These are phyloP conservation scores for Penelope pileata DNA, from an alignment of 2,113 vertebrate genomes.

Conservation along the genomic window DNA sequence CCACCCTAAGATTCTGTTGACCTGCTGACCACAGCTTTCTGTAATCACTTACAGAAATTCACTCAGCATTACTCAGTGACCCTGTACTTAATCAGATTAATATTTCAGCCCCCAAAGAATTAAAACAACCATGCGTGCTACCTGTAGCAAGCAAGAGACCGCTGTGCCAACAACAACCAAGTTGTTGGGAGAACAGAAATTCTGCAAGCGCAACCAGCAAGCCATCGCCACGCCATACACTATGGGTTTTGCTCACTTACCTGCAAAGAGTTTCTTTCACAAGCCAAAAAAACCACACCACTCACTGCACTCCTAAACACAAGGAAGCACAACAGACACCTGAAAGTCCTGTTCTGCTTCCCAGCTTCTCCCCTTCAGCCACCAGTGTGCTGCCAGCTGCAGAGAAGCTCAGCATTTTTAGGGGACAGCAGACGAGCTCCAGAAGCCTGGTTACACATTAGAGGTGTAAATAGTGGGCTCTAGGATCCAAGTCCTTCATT, in stretches of 20 bases:
- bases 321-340: background rate
- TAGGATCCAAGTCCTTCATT: background rate
- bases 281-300: background rate
- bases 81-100: background rate
- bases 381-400: background rate
- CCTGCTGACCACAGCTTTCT: background rate
- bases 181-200: background rate
- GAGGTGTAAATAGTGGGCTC: background rate
- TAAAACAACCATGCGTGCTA: fast-evolving
- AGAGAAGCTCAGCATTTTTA: background rate
- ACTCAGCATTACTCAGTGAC: fast-evolving
- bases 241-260: background rate
- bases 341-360: background rate
- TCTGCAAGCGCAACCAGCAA: fast-evolving
- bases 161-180: fast-evolving
- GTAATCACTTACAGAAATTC: background rate
- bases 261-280: background rate
- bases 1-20: background rate
- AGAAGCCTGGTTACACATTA: background rate
- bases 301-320: background rate
- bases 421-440: background rate
- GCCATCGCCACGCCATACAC: fast-evolving
- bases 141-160: background rate
- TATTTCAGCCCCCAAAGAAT: background rate
- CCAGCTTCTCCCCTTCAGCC: background rate